These are phyloP conservation scores for Hippopotamus amphibius DNA, from an alignment of 2,113 vertebrate species.

Conservation along the genomic window DNA sequence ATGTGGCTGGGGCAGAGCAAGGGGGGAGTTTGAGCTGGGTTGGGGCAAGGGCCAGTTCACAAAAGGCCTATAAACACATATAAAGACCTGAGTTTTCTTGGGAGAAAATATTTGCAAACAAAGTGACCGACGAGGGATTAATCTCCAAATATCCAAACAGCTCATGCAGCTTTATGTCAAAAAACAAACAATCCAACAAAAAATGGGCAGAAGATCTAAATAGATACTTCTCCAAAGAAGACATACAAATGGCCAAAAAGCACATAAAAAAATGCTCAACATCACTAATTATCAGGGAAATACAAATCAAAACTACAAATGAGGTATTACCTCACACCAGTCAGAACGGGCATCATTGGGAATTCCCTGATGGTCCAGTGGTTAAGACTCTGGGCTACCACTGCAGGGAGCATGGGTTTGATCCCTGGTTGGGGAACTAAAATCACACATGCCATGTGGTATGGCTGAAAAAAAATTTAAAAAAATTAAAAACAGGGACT, in stretches of 20 bases:
- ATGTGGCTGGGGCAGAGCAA: not conserved
- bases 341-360: not conserved
- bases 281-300: not conserved
- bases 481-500: too few species aligned
- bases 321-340: not conserved
- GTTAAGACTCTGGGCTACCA: too few species aligned
- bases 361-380: too few species aligned
- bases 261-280: not conserved
- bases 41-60: not conserved
- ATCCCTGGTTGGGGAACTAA: too few species aligned
- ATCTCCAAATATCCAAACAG: not conserved
- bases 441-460: too few species aligned
- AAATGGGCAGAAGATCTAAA: not conserved
- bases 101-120: not conserved
- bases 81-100: not conserved
- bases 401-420: too few species aligned
- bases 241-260: not conserved
- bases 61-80: accelerated
- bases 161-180: not conserved
- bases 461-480: too few species aligned
- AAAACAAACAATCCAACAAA: not conserved
- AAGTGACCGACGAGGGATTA: not conserved
- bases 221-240: not conserved
- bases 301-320: not conserved
- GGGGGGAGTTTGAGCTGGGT: not conserved